phyloP scores from a whole-genome alignment of 2,888 invertebrate species.

The Cerceris ruficornis region DNA sequence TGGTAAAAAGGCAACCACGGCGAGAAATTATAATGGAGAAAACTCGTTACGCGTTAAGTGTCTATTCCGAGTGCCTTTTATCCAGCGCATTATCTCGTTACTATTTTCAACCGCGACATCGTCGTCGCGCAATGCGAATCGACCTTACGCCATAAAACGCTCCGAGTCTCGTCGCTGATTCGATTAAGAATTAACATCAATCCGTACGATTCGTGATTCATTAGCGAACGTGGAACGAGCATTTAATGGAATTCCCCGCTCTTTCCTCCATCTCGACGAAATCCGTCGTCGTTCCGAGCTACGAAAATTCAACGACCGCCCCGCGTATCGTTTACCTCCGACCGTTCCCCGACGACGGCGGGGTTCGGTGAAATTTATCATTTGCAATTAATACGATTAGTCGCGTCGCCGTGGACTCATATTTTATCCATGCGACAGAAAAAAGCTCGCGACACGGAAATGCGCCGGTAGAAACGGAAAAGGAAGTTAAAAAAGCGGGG shows the following conservation, averaged over 20 bases:
- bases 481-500: conserved; percentile 21
- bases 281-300: background rate
- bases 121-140: too few relatives aligned
- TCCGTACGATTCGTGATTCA: background rate
- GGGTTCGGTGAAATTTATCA: background rate
- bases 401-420: background rate
- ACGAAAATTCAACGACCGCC: background rate
- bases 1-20: background rate
- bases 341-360: background rate
- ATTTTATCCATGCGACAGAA: background rate
- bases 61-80: conserved; percentile 21
- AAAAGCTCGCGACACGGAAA: background rate
- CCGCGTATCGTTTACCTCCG: background rate
- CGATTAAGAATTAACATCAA: background rate
- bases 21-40: conserved; percentile 11
- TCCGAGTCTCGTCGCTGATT: background rate
- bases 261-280: background rate
- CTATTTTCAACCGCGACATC: background rate
- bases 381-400: conserved; percentile 1
- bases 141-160: background rate
- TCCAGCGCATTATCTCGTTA: background rate
- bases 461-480: background rate
- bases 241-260: too few relatives aligned
- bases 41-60: conserved; percentile 6
- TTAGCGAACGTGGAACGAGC: background rate